Evolutionary conservation across 2,797 vertebrate genomes (phyloP).

Genomic region (Passerculus sandwichensis): DNA sequence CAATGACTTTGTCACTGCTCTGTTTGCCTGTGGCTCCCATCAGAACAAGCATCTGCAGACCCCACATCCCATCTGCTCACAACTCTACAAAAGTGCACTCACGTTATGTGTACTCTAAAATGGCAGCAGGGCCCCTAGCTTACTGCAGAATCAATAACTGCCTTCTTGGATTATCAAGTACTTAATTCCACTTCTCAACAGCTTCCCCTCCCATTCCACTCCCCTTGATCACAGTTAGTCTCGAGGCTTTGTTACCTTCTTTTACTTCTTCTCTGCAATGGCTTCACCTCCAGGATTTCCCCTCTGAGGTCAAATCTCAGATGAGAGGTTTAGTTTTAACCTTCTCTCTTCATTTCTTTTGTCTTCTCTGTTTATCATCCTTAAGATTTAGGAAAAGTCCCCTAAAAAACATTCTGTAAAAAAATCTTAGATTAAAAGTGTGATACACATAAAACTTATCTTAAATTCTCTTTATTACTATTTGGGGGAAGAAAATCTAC

Average conservation of each 20-base stretch:
- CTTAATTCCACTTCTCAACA: not conserved
- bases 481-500: not conserved
- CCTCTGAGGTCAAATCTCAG: slow-evolving; percentile 28
- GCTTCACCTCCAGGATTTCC: not conserved
- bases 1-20: not conserved
- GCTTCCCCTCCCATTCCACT: not conserved
- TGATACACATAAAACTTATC: not conserved
- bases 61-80: not conserved
- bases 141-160: not conserved
- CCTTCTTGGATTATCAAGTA: not conserved
- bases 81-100: not conserved
- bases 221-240: not conserved
- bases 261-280: slow-evolving; percentile 14
- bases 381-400: slow-evolving; percentile 21
- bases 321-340: slow-evolving; percentile 14
- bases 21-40: not conserved
- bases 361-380: slow-evolving; percentile 44
- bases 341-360: slow-evolving; percentile 58
- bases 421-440: slow-evolving; percentile 2
- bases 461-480: not conserved
- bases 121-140: not conserved
- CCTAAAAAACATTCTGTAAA: slow-evolving; percentile 55
- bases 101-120: fast-evolving
- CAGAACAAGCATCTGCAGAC: not conserved
- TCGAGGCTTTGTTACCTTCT: slow-evolving; percentile 6